Evolutionary conservation across 2,113 vertebrate genomes (phyloP).

Genomic region (Speoplatyrhinus poulsoni): DNA sequence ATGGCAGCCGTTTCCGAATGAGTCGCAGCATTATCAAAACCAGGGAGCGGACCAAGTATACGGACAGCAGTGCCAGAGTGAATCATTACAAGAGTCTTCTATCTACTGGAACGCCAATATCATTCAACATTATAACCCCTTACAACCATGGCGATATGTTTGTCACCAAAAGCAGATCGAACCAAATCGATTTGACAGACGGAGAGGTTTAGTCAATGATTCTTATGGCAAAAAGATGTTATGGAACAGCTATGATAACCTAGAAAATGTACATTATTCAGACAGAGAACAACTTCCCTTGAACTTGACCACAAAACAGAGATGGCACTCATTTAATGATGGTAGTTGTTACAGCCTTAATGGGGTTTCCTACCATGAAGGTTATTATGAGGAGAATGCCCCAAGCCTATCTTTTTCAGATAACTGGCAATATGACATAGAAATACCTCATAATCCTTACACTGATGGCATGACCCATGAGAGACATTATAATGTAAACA

Average conservation of each 20-base stretch:
- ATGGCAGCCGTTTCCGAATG: conserved; percentile 72
- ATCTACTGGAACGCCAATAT: conserved; percentile 38
- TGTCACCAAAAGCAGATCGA: conserved; percentile 39
- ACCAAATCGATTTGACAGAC: conserved; percentile 28
- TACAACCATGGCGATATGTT: conserved; percentile 39
- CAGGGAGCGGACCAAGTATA: conserved; percentile 41
- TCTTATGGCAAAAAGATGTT: conserved; percentile 46
- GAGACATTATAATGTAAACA: conserved; percentile 45
- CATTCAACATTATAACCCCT: conserved; percentile 35
- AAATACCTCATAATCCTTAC: conserved; percentile 61
- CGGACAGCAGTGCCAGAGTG: conserved; percentile 34
- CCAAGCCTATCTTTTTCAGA: conserved; percentile 75
- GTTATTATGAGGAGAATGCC: conserved; percentile 79
- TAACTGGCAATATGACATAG: conserved; percentile 70
- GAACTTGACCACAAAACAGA: conserved; percentile 74
- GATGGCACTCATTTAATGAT: conserved; percentile 65
- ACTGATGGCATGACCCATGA: conserved; percentile 68
- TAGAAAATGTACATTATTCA: conserved; percentile 39
- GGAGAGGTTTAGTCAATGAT: conserved; percentile 20
- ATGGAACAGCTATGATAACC: conserved; percentile 68
- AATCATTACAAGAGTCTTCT: conserved; percentile 23
- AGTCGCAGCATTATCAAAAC: conserved; percentile 51
- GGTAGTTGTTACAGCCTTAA: conserved; percentile 77
- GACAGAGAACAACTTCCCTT: conserved; percentile 59
- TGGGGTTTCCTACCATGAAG: conserved; percentile 82